phyloP scores from a whole-genome alignment of 2,888 invertebrate species.

The Deroplatys truncata region DNA sequence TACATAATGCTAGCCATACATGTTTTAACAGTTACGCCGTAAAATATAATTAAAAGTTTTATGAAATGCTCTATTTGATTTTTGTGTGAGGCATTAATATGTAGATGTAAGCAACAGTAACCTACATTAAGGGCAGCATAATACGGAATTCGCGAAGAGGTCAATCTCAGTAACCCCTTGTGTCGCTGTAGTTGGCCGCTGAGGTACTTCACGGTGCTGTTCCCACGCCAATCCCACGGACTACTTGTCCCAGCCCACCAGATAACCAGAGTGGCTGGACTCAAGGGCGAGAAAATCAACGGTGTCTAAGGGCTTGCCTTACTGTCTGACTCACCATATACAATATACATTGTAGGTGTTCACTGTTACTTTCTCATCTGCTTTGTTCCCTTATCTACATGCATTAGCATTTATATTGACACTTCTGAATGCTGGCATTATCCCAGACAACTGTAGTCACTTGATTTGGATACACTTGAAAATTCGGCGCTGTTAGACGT shows the following conservation, averaged over 20 bases:
- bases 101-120: not conserved
- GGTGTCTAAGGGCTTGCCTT: not conserved
- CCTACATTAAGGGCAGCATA: not conserved
- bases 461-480: not conserved
- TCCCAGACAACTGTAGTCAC: not conserved
- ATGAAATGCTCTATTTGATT: too few relatives aligned
- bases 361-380: not conserved
- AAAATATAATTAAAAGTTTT: too few relatives aligned
- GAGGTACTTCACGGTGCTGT: not conserved
- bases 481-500: not conserved
- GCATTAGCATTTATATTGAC: not conserved
- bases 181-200: not conserved
- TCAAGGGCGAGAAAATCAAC: not conserved
- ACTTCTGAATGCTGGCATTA: not conserved
- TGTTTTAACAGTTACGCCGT: too few relatives aligned
- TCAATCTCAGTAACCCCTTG: not conserved
- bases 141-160: not conserved
- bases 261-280: not conserved
- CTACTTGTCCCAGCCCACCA: not conserved
- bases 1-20: too few relatives aligned
- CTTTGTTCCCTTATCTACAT: not conserved
- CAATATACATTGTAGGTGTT: not conserved
- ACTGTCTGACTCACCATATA: not conserved
- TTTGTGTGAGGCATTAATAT: too few relatives aligned
- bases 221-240: not conserved